Evolutionary conservation across 2,113 vertebrate genomes (phyloP).

Genomic region (Gopherus evgoodei): DNA sequence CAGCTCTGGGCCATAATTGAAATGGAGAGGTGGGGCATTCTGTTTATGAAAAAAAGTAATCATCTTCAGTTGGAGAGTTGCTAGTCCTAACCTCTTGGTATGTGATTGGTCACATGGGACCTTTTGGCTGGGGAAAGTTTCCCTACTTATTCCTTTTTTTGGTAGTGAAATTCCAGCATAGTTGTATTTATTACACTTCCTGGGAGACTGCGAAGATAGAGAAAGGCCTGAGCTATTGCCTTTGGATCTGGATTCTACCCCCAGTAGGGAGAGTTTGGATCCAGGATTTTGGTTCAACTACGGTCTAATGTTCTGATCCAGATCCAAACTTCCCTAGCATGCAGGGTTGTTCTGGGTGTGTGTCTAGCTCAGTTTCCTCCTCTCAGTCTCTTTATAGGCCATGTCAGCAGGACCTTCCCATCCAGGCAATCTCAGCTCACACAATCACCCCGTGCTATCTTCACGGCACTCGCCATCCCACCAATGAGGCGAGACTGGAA

Average conservation of each 20-base stretch:
- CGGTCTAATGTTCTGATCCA: background rate
- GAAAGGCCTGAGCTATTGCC: background rate
- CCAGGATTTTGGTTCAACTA: background rate
- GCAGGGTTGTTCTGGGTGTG: background rate
- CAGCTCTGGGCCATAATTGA: background rate
- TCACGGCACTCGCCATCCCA: background rate
- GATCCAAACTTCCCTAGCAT: background rate
- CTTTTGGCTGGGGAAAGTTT: background rate
- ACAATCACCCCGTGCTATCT: background rate
- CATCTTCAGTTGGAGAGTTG: background rate
- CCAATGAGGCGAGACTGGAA: background rate
- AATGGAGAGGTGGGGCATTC: background rate
- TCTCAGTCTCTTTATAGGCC: background rate
- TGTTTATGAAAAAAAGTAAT: background rate
- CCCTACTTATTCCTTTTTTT: background rate
- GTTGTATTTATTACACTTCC: background rate
- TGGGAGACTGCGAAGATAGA: background rate
- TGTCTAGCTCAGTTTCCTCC: background rate
- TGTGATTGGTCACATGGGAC: background rate
- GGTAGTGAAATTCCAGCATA: background rate
- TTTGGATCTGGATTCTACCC: background rate
- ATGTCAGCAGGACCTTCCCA: background rate
- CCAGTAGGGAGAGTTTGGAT: background rate
- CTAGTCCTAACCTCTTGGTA: background rate
- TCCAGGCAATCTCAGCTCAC: background rate